Conservation (phyloP, 2,888 invertebrate species). For the Archaeoteleia sp. region DNA sequence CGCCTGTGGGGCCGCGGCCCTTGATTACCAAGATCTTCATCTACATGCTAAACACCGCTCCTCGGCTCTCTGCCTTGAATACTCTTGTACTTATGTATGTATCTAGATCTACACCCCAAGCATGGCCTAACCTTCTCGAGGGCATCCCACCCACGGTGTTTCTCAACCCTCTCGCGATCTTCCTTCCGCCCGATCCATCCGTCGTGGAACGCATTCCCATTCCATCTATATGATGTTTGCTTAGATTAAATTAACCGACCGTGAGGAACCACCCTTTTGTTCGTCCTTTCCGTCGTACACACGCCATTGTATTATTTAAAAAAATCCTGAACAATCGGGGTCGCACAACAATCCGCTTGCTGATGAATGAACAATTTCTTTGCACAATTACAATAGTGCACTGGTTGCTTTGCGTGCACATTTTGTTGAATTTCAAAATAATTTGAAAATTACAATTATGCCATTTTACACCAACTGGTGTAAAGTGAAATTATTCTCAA, state of each 20-base stretch:
- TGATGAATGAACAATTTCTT: background rate
- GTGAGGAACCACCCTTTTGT: slow-evolving; percentile 65
- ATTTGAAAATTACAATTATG: too few relatives aligned
- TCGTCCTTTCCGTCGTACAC: slow-evolving; percentile 56
- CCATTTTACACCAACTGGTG: too few relatives aligned
- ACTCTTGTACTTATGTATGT: slow-evolving; percentile 73
- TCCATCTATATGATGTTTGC: slow-evolving; percentile 72
- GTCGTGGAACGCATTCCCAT: slow-evolving; percentile 65
- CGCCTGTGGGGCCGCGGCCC: slow-evolving; percentile 70
- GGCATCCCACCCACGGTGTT: slow-evolving; percentile 53
- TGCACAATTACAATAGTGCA: too few relatives aligned
- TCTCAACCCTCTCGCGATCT: slow-evolving; percentile 41
- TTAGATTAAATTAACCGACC: slow-evolving; percentile 73
- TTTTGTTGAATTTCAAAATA: too few relatives aligned
- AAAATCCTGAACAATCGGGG: slow-evolving; percentile 7
- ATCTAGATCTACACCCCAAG: slow-evolving; percentile 68
- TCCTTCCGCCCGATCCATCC: slow-evolving; percentile 42
- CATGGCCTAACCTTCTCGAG: slow-evolving; percentile 52
- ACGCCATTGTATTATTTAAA: slow-evolving; percentile 18
- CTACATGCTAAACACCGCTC: slow-evolving; percentile 74
- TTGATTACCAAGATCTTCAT: slow-evolving; percentile 75
- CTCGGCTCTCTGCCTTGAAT: slow-evolving; percentile 68
- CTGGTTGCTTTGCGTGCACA: too few relatives aligned
- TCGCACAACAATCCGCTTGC: background rate
- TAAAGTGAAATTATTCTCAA: too few relatives aligned